Base-by-base conservation (phyloP, 2,113 vertebrate genomes). In the Laterallus jamaicensis region DNA sequence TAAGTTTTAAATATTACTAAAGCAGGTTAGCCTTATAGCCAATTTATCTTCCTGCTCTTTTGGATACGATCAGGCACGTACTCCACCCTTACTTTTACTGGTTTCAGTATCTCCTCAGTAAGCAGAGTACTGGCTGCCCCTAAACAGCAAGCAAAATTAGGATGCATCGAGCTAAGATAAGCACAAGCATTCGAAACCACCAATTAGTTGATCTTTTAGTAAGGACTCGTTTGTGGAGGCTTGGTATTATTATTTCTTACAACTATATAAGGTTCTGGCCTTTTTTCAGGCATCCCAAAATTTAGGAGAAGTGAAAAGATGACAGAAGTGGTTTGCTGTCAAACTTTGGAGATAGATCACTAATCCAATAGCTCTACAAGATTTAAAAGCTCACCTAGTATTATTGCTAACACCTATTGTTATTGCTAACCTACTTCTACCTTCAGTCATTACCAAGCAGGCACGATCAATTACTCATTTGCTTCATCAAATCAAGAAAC, bases 51-150 rank as follows among this genome's bases (percentile, higher is more conserved):
- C 81, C 85, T 80, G 67, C 63, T 85, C 67, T 85, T 90, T 77
- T 35, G 62, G 74, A 82, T 86, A 86, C 2, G 44, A 93, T 79
- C 69, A 68, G 64, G 74, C 12, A 9, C 1, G 24, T 42, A 63
- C 91, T 89, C 93, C 83, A 71, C 93, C 93, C 91, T 84, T 15
- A 95, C 94, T 95, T 93, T 87, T 89, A 92, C 77, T 82, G 24
- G 89, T 95, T 86, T 93, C 86, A 88, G 68, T 32, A 37, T 52
- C 88, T 94, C 91, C 69, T 77, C 12, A 16, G 39, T 37, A 71
- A 68, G 69, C 64, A 56, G 91, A 3, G 32, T 19, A 39, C 68
- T n/a, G 29, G 39, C 73, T 93, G 88, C 58, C 80, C 69, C 68
- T 71, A 66, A 89, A 95, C 66, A 84, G 75, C 60, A 60, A 42